These are phyloP conservation scores for Lomographa bimaculata DNA, from an alignment of 2,888 invertebrate species.

Conservation along the genomic window DNA sequence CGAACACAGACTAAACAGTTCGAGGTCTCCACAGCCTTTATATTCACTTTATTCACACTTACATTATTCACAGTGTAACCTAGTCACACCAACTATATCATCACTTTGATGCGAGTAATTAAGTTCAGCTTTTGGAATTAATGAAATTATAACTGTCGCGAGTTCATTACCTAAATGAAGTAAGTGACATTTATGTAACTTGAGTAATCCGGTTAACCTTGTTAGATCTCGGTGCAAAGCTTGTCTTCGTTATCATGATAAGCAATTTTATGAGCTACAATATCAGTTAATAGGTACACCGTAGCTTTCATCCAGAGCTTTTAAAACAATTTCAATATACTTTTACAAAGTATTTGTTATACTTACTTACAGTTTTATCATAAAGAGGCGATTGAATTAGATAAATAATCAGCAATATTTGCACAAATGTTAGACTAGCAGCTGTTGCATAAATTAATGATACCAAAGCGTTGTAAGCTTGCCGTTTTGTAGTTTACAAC, in stretches of 20 bases:
- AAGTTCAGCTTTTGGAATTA: slow-evolving; percentile 17
- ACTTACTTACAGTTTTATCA: too few species aligned
- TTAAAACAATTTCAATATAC: too few species aligned
- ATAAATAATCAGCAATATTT: too few species aligned
- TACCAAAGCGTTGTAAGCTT: not conserved
- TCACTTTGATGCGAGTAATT: slow-evolving; percentile 26
- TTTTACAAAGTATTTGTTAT: too few species aligned
- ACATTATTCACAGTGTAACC: slow-evolving; percentile 37
- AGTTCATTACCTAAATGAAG: slow-evolving; percentile 6
- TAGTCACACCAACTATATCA: slow-evolving; percentile 25
- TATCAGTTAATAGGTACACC: too few species aligned
- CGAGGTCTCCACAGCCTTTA: slow-evolving; percentile 68
- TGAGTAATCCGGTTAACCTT: slow-evolving; percentile 5
- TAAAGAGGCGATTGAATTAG: too few species aligned
- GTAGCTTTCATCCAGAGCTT: too few species aligned
- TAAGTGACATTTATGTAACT: slow-evolving; percentile 22
- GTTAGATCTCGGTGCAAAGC: not conserved
- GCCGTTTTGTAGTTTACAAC: slow-evolving; percentile 1
- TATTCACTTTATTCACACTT: slow-evolving; percentile 41
- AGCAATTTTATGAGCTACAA: too few species aligned
- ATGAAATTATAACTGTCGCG: slow-evolving; percentile 10
- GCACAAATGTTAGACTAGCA: too few species aligned
- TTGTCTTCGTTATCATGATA: too few species aligned
- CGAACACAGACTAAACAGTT: slow-evolving; percentile 71
- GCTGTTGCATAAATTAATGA: too few species aligned